Base-by-base conservation (phyloP, 2,888 invertebrate genomes). In the Ommatoiulus sabulosus region DNA sequence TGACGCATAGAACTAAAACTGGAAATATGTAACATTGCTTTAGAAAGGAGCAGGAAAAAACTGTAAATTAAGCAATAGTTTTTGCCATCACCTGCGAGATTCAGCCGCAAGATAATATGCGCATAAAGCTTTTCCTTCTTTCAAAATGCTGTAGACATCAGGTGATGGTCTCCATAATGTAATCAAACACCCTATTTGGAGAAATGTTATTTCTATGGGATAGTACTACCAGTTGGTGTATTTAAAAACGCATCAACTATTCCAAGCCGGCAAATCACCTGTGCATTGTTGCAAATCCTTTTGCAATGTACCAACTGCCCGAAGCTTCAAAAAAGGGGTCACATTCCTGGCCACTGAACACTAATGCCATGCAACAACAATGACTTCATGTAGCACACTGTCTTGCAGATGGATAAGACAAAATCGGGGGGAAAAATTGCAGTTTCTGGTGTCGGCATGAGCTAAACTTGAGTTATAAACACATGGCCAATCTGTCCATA, bases 111-210 rank as follows among this genome's bases (percentile, higher is more conserved):
- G 63, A n/a, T 88, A 57, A 88, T 80, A 88, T 6, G 24, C 24
- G n/a, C 44, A 44, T 3, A 88, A 44, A 44, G 17, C 24, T 88
- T 48, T 63, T 20, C 87, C 87, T 46, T 87, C 87, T 24, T 87
- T 63, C 17, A 87, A 43, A 10, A 87, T 24, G 15, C 15, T 35
- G 24, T 24, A 24, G 15, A 95, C 92, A 2, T 94, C 94, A 44
- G 95, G 95, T 20, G 93, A 93, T 0, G 96, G 95, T 88, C 94
- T 94, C 97, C 97, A 97, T 89, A 96, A 93, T 8, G 95, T 95
- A 90, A 96, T 92, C 91, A 94, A 92, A 5, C 93, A 94, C 89
- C 90, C 92, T 92, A 90, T 15, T 52, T 12, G 15, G 15, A 52
- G 7, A 46, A 10, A 46, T 3, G 15, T 52, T 17, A 52, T 15